Evolutionary conservation across 1,140 invertebrate species (phyloP), one percentile per base, ranked within the genome.

Genomic region (fruit fly (Drosophila melanogaster)): DNA sequence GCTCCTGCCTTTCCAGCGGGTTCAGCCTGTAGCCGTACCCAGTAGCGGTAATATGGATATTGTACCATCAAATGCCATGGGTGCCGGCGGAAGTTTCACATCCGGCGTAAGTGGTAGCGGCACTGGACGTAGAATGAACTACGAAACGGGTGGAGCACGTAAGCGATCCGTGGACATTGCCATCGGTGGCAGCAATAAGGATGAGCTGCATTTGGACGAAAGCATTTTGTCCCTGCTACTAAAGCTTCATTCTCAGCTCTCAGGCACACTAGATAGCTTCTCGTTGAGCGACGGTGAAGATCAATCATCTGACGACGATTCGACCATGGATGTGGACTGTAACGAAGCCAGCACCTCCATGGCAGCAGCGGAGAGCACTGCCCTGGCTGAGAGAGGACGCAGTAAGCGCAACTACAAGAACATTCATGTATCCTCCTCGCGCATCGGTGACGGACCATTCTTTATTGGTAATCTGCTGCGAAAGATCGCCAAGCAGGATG

Each of bases 161-260:
- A 92, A 92, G 19, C 86, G 91, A 0, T 74, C 90, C 8, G 90
- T 92, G 7, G 91, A 92, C 55, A 89, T 91, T 50, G 85, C 79
- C 55, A 84, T 92, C 33, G 81, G 81, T 22, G 77, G 81, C 22
- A 60, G 53, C 47, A 90, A 92, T 26, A 93, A 94, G 47, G 94
- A 94, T 14, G 92, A 94, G 49, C 93, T 96, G 0, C 93, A 95
- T 58, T 93, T 97, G 15, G 96, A 97, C 78, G 98, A 99, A 92
- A 98, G 97, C 64, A 97, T 99, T 54, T 95, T 99, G 70, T 98
- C 97, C 0, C 93, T 99, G 38, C 93, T 99, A 22, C 93, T 99
- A 10, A 98, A 98, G 92, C 93, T 99, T n/a, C 98, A 99, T 92
- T 97, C 97, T 0, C 97, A 98, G 91, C 92, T 99, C 12, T 96